Evolutionary conservation across 2,797 vertebrate species (phyloP).

Genomic region (Sebastes diaconus): DNA sequence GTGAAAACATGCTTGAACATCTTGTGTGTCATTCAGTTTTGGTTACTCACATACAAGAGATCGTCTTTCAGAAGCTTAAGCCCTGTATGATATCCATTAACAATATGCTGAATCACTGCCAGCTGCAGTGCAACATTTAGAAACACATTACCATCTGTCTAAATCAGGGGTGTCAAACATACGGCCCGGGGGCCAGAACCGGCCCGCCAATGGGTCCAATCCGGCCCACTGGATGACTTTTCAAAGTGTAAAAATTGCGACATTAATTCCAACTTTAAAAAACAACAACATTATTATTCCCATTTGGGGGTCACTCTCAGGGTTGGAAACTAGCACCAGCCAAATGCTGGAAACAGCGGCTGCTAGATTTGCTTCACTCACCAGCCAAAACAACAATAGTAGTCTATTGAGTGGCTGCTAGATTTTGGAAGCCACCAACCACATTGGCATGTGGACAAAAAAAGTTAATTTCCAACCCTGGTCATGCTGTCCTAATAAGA

Average conservation of each 20-base stretch:
- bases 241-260: not conserved
- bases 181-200: not conserved
- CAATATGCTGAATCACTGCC: not conserved
- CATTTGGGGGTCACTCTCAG: no score
- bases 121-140: not conserved
- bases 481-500: no score
- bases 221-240: not conserved
- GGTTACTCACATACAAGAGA: not conserved
- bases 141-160: not conserved
- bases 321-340: no score
- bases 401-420: no score
- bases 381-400: no score
- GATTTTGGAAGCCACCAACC: no score
- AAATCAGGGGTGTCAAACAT: not conserved
- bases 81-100: not conserved
- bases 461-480: no score
- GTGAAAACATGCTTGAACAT: not conserved
- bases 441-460: no score
- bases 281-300: no score
- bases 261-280: not conserved
- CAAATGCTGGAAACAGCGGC: no score
- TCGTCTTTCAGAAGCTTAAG: constrained; percentile 1
- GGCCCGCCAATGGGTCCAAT: accelerated
- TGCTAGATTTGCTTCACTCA: no score
- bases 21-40: not conserved